These are phyloP conservation scores for Pristionchus arcanus DNA, from an alignment of 2,888 invertebrate species.

Conservation along the genomic window DNA sequence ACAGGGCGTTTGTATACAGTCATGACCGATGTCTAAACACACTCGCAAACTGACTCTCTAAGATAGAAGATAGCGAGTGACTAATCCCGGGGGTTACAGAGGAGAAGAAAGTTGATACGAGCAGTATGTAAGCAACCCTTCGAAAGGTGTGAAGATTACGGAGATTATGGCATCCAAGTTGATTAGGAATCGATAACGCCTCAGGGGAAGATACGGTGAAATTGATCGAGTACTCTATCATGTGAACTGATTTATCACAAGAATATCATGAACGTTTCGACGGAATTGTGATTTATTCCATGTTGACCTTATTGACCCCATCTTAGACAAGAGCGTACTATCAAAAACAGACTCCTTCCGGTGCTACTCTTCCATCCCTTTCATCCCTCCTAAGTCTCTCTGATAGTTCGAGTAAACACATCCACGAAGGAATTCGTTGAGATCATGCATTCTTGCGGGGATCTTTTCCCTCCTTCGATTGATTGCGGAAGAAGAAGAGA, in stretches of 20 bases:
- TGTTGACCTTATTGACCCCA: neutral
- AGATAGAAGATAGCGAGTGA: constrained; percentile 16
- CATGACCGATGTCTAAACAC: constrained; percentile 47
- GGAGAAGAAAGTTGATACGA: constrained; percentile 19
- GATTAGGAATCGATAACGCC: neutral
- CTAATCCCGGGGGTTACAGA: constrained; percentile 39
- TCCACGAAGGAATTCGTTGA: neutral
- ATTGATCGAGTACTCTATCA: neutral
- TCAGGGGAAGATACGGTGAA: neutral
- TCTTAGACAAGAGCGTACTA: neutral
- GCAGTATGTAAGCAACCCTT: neutral
- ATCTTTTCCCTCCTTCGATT: neutral
- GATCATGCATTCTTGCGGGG: constrained; percentile 47
- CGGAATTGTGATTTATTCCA: no score
- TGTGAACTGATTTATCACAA: no score
- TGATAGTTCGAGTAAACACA: constrained; percentile 50
- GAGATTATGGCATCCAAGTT: neutral
- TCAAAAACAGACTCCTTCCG: constrained; percentile 20
- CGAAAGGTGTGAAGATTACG: constrained; percentile 23
- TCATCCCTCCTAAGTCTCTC: neutral
- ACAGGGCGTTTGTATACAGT: constrained; percentile 43
- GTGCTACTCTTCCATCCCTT: neutral
- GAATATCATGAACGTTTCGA: no score
- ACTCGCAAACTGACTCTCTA: constrained; percentile 43
- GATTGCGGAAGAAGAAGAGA: constrained; percentile 32